Base-by-base conservation (phyloP, 1,140 invertebrate genomes). In the Saxidomus purpurata region DNA sequence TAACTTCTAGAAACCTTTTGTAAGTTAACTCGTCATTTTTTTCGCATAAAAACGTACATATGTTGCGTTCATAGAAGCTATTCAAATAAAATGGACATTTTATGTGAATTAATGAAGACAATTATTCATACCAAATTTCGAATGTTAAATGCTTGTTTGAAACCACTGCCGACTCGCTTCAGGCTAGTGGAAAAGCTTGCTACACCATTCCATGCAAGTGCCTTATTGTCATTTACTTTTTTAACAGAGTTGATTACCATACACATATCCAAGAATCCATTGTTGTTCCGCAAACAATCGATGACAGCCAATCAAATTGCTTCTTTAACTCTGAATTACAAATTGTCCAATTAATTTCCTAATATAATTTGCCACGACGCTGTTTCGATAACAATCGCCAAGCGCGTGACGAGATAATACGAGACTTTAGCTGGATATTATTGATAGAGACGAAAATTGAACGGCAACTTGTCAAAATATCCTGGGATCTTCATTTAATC, bases 271-370 rank as follows among this genome's bases (percentile, higher is more conserved):
- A 17, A 19, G 15, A 71, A 38, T 28, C 67, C 67, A 71, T 71
- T 71, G 76, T 79, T 55, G 25, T 79, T 55, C 34, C 47, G 43
- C 43, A 52, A 79, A 43, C 74, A 89, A 82, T 74, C 36, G 25
- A 36, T 38, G 38, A 61, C 40, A 82, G 47, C 77, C 63, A 81
- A 69, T 74, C 59, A 74, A 67, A 69, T 11, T 28, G 63, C 86
- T 52, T 49, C 76, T 36, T 69, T 80, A 28, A 43, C 47, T 71
- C 31, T 47, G 40, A 63, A 71, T 59, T 80, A 55, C 86, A 86
- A 86, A 86, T 47, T 86, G 82, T 71, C 61, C 82, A 84, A 84
- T 84, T 84, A 84, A 84, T 86, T 74, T 47, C 34, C 61, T 76
- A 76, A 86, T 86, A 86, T 55, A 63, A 86, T 86, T 74, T 76